Conservation (phyloP, 2,797 vertebrate species). For the Notamacropus eugenii region DNA sequence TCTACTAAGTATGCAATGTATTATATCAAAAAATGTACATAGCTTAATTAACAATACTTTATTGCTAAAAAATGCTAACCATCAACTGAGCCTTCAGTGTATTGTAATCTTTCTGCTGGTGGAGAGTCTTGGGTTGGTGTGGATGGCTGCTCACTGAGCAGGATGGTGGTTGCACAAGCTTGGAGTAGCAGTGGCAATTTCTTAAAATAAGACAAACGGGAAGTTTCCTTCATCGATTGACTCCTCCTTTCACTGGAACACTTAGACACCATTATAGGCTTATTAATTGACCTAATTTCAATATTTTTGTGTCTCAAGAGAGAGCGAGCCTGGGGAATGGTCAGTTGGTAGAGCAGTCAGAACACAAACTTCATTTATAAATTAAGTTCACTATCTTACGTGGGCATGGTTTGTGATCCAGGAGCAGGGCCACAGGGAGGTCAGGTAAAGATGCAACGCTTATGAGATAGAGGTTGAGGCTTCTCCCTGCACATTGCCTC, state of each 20-base stretch:
- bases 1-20: not conserved
- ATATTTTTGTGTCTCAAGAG: not conserved
- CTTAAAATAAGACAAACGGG: not conserved
- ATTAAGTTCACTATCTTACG: not conserved
- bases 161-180: not conserved
- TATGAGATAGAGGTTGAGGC: not conserved
- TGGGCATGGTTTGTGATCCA: not conserved
- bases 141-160: not conserved
- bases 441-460: not conserved
- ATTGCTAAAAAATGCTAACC: not conserved
- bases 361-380: not conserved
- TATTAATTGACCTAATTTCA: not conserved
- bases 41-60: not conserved
- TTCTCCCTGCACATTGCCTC: not conserved
- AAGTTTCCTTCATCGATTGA: not conserved
- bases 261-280: not conserved
- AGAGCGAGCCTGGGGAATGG: not conserved
- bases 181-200: not conserved
- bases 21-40: not conserved
- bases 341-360: not conserved
- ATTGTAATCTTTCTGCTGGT: not conserved
- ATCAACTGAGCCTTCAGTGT: not conserved
- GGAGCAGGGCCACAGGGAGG: not conserved
- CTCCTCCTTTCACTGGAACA: not conserved
- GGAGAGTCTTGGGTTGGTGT: not conserved